These are phyloP conservation scores for Bombyx huttoni DNA, from an alignment of 2,888 invertebrate species.

Conservation along the genomic window DNA sequence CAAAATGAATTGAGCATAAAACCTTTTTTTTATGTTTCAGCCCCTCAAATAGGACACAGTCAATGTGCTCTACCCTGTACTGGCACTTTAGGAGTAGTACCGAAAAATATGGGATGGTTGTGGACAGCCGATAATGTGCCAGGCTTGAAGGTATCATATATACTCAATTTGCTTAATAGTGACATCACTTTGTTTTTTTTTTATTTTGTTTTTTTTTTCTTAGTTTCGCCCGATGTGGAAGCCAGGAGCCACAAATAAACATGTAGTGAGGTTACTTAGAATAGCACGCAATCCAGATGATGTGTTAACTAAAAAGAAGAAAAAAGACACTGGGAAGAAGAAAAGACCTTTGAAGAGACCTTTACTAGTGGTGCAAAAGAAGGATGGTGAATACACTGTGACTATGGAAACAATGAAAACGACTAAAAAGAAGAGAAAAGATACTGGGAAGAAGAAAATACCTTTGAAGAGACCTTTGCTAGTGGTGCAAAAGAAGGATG, in stretches of 20 bases:
- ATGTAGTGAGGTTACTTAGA: slow-evolving; percentile 43
- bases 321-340: slow-evolving; percentile 28
- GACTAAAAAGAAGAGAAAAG: no score
- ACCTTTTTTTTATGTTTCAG: slow-evolving; percentile 21
- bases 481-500: slow-evolving; percentile 50
- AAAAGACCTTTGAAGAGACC: slow-evolving; percentile 49
- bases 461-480: slow-evolving; percentile 49
- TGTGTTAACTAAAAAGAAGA: slow-evolving; percentile 41
- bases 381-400: slow-evolving; percentile 52
- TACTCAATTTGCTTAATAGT: neutral
- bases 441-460: slow-evolving; percentile 30
- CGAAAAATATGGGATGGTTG: slow-evolving; percentile 64
- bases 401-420: slow-evolving; percentile 62
- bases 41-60: slow-evolving; percentile 58
- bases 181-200: slow-evolving; percentile 8
- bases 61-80: slow-evolving; percentile 43
- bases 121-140: slow-evolving; percentile 56
- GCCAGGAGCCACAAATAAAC: slow-evolving; percentile 57
- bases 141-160: slow-evolving; percentile 43
- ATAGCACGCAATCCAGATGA: slow-evolving; percentile 47
- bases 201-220: slow-evolving; percentile 26
- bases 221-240: slow-evolving; percentile 59
- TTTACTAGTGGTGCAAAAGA: slow-evolving; percentile 48
- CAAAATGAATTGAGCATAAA: neutral
- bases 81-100: slow-evolving; percentile 39